phyloP scores from a whole-genome alignment of 2,113 vertebrate genomes.

The Pomatorhinus ruficollis region DNA sequence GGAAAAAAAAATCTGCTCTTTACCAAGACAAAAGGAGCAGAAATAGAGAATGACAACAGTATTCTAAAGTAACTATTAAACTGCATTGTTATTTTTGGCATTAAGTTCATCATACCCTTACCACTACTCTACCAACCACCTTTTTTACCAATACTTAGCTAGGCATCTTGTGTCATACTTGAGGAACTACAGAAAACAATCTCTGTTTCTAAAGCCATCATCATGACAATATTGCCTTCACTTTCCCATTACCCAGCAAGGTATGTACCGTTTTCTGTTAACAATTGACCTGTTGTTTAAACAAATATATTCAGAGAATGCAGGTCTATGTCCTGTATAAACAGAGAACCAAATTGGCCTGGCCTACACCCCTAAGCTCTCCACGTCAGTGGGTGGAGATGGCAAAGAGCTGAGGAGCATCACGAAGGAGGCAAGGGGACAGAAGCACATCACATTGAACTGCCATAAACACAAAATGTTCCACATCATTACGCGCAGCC shows the following conservation, averaged over 20 bases:
- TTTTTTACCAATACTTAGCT: neutral
- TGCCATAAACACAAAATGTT: neutral
- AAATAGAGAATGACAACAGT: neutral
- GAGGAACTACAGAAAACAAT: neutral
- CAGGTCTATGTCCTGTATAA: neutral
- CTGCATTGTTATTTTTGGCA: neutral
- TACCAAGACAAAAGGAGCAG: neutral
- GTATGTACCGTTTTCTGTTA: neutral
- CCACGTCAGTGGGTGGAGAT: fast-evolving
- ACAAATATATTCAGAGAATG: neutral
- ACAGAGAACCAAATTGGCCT: neutral
- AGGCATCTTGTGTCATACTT: neutral
- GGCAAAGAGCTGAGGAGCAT: neutral
- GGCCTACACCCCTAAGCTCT: neutral
- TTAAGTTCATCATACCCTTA: neutral
- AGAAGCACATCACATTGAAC: fast-evolving
- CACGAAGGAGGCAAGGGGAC: neutral
- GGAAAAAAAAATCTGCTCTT: neutral
- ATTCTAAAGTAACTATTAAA: neutral
- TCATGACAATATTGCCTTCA: neutral
- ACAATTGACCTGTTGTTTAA: neutral
- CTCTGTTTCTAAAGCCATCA: neutral
- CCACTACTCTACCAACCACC: neutral
- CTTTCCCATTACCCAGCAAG: neutral
- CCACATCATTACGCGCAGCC: fast-evolving